Evolutionary conservation across 2,113 vertebrate genomes (phyloP), one percentile per base, ranked within the genome.

Genomic region (Amblyornis subalaris): DNA sequence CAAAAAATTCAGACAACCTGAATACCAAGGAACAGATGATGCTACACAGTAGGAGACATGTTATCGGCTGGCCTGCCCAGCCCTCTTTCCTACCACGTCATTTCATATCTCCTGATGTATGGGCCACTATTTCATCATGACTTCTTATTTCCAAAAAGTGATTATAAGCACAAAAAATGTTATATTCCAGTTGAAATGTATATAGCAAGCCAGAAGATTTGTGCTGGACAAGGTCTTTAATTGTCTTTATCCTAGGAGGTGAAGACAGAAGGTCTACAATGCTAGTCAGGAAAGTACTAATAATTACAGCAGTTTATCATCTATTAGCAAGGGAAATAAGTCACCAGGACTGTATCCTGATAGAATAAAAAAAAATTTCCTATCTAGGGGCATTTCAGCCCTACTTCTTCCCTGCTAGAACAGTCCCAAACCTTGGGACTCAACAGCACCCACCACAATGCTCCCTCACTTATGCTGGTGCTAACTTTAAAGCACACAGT

Each of bases 1-100:
- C 89, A 94, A 71, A 77, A 51, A 93, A 90, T 85, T 95, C 79
- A 82, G 71, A 62, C 55, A 91, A 89, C 29, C 48, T 58, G 45
- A 94, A 94, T 64, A 93, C 33, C 51, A 73, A 89, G 45, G 62
- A 75, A 78, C 24, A 91, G 76, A 81, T 1, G 10, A 82, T 1
- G 11, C 26, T 51, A 58, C 23, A 21, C 9, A 74, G 75, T 40
- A 89, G 62, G 45, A 85, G 42, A 89, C 84, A 94, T 78, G 70
- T 87, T 94, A 50, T 33, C 15, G 36, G 21, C 25, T 26, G 29
- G 77, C 50, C 53, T 54, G 40, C 54, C n/a, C 70, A 82, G 58
- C 38, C 38, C 54, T 54, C 58, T 36, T 38, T 75, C 50, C 53
- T 55, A 38, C 54, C 40, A 79, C 44, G 36, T 45, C 11, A 55